Base-by-base conservation (phyloP, 2,797 vertebrate species). In the Ibycter americanus region DNA sequence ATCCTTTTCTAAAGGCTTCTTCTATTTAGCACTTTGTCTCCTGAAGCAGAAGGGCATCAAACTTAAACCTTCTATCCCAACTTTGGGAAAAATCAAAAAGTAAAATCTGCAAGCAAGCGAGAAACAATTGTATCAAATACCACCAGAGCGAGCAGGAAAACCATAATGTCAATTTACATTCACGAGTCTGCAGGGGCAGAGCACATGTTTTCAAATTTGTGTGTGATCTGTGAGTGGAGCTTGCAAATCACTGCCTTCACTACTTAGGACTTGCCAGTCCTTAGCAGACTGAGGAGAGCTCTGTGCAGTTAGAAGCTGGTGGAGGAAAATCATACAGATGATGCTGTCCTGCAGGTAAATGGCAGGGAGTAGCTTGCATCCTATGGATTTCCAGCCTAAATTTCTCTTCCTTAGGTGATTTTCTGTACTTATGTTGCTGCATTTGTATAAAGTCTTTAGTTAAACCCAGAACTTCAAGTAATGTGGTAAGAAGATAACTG, bases 281-380 rank as follows among this genome's bases (percentile, higher is more conserved):
- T 52, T 62, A 70, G 19, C 49, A 56, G 36, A 9, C 27, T 20
- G 21, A 15, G 2, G 5, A 65, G 72, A 46, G 7, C 15, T 70
- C 38, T 42, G 18, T 55, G 36, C 44, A 10, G 3, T 47, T 68
- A 62, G 20, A 18, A 85, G 47, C 26, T 56, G 51, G 5, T 40
- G 11, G 51, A 72, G 10, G 32, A 80, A 67, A 94, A 51, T 14
- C 40, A 32, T 4, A 17, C 8, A 12, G 5, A 7, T 11, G 58
- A 27, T 2, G 2, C 2, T 0, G 2, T 31, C 26, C 52, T 29
- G 40, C 27, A 67, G n/a, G 27, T 36, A n/a, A 51, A 6, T 27
- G 31, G 23, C 14, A 72, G 56, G 62, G n/a, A 42, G 31, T 12
- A 34, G 13, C 40, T 29, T 59, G 32, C 68, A 52, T 32, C 20